A percentile compares a stretch with the other conserved stretches of the same genome.
Evolutionary conservation across 2,113 vertebrate genomes (phyloP).

Genomic region (Nyctereutes procyonoides): DNA sequence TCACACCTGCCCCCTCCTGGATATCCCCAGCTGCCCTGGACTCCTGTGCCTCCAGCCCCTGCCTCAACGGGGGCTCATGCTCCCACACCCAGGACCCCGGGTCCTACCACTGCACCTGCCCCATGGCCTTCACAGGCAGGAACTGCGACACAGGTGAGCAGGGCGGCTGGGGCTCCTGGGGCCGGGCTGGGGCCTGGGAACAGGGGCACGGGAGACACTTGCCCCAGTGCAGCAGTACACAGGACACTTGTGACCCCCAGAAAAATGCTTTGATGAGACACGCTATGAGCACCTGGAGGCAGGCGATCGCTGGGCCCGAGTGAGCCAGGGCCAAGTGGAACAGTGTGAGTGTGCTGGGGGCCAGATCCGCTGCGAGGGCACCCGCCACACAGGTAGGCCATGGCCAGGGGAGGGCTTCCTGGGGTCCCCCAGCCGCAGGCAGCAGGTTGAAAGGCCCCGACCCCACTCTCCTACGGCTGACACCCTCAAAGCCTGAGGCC

Average conservation of each 20-base stretch:
- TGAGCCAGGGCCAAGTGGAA: constrained; percentile 89
- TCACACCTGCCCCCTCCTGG: neutral
- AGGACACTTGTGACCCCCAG: constrained; percentile 78
- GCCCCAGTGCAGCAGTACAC: accelerated
- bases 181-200: accelerated
- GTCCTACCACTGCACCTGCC: constrained; percentile 90
- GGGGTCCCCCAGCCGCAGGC: neutral
- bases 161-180: accelerated
- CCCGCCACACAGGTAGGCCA: constrained; percentile 87
- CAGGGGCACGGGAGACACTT: accelerated
- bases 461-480: accelerated
- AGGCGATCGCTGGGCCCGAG: constrained; percentile 91
- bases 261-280: constrained; percentile 92
- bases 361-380: constrained; percentile 81
- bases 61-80: constrained; percentile 92
- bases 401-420: accelerated
- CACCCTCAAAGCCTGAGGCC: neutral
- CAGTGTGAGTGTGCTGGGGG: constrained; percentile 88
- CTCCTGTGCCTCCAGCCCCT: constrained; percentile 88
- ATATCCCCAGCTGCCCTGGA: constrained; percentile 58
- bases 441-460: neutral
- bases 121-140: constrained; percentile 87
- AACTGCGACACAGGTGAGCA: constrained; percentile 89
- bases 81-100: constrained; percentile 1
- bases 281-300: constrained; percentile 91